Evolutionary conservation across 2,797 vertebrate species (phyloP).

Genomic region (Microchirus variegatus): DNA sequence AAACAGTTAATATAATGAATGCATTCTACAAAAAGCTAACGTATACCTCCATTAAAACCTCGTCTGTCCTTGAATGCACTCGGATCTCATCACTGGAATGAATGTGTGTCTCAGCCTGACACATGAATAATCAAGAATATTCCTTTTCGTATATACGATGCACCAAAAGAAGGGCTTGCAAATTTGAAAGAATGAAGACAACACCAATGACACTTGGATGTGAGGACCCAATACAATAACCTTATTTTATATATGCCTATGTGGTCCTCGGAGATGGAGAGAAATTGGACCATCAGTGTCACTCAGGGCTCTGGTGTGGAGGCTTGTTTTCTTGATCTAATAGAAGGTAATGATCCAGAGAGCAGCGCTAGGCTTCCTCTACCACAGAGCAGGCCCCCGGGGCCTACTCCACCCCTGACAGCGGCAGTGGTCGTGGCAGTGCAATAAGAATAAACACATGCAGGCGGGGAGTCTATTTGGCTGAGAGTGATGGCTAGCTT

Average conservation of each 20-base stretch:
- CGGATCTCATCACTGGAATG: slow-evolving; percentile 17
- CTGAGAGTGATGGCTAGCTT: slow-evolving; percentile 90
- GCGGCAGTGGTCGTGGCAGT: slow-evolving; percentile 81
- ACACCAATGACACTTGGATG: slow-evolving; percentile 55
- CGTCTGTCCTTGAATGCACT: slow-evolving; percentile 10
- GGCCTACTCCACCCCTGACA: slow-evolving; percentile 78
- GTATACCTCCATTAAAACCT: background rate
- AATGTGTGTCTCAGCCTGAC: slow-evolving; percentile 11
- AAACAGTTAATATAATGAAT: slow-evolving; percentile 3
- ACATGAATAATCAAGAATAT: slow-evolving; percentile 18
- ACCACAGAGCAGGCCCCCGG: slow-evolving; percentile 75
- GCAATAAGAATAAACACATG: slow-evolving; percentile 95
- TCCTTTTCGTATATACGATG: slow-evolving; percentile 25
- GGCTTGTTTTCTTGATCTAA: slow-evolving; percentile 92
- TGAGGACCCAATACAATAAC: slow-evolving; percentile 74
- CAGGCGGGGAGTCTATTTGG: slow-evolving; percentile 89
- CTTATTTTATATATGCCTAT: slow-evolving; percentile 85
- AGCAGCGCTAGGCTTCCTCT: slow-evolving; percentile 79
- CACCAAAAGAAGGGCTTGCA: slow-evolving; percentile 58
- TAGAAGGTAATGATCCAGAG: slow-evolving; percentile 90
- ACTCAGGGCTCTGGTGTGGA: slow-evolving; percentile 79
- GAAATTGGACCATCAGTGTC: slow-evolving; percentile 85
- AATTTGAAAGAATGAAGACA: slow-evolving; percentile 74
- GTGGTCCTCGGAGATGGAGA: slow-evolving; percentile 80
- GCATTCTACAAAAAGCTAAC: slow-evolving; percentile 3